These are phyloP conservation scores for Crematogaster levior DNA, from an alignment of 2,888 invertebrate genomes.

Conservation along the genomic window DNA sequence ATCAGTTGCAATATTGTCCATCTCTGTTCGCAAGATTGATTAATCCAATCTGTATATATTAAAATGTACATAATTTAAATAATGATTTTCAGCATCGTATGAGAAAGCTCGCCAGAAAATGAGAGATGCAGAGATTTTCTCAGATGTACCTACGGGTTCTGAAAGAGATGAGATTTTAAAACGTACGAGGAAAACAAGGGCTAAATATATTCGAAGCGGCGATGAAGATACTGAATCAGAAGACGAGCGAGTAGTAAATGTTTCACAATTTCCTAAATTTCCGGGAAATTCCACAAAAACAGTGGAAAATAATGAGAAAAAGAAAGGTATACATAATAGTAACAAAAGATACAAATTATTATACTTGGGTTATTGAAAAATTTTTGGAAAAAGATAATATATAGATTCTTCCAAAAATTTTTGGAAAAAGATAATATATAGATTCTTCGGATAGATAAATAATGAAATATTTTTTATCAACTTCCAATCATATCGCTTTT, in stretches of 20 bases:
- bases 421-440: too few species aligned
- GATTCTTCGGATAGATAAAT: too few species aligned
- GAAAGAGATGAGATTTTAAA: background rate
- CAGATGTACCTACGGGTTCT: background rate
- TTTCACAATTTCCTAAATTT: background rate
- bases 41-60: too few species aligned
- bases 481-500: too few species aligned
- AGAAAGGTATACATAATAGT: background rate
- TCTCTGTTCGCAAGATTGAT: too few species aligned
- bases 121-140: background rate
- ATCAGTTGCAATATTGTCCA: too few species aligned
- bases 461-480: too few species aligned
- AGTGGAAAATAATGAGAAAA: background rate
- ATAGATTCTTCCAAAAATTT: too few species aligned
- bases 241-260: background rate
- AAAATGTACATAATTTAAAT: background rate
- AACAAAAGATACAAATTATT: background rate
- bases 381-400: too few species aligned
- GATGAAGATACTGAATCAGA: background rate
- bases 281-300: background rate
- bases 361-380: background rate
- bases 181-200: background rate
- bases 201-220: background rate
- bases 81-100: constrained; percentile 12
- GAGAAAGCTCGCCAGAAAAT: background rate